Evolutionary conservation across 1,140 invertebrate species (phyloP).

Genomic region (Solen grandis): DNA sequence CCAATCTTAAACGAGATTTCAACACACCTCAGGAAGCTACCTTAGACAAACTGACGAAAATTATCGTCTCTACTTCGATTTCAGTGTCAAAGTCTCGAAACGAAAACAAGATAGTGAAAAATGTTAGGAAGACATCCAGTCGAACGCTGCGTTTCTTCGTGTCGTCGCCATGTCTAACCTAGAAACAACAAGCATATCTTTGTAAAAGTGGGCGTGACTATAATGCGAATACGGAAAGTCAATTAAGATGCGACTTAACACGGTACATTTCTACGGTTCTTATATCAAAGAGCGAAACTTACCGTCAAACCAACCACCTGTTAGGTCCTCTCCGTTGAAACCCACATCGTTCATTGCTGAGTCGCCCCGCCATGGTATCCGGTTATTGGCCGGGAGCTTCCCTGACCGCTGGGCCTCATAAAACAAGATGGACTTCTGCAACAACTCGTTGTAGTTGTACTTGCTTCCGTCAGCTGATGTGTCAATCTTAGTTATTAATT

Average conservation of each 20-base stretch:
- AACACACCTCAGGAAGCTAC: no score
- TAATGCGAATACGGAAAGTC: background rate
- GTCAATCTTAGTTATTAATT: background rate
- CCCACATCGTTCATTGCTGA: conserved; percentile 84
- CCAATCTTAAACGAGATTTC: no score
- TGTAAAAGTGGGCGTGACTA: background rate
- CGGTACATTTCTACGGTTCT: background rate
- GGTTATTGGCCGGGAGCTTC: conserved; percentile 82
- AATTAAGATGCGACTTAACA: background rate
- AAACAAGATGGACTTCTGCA: conserved; percentile 84
- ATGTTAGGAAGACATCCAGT: background rate
- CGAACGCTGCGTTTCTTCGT: background rate
- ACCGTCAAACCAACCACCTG: conserved; percentile 86
- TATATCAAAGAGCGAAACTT: conserved; percentile 30
- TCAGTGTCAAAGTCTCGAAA: no score
- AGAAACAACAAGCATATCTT: background rate
- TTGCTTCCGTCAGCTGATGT: conserved; percentile 54
- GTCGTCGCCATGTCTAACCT: no score
- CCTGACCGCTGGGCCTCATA: conserved; percentile 86
- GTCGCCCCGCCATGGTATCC: conserved; percentile 84
- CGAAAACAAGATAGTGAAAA: background rate
- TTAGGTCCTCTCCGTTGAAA: conserved; percentile 83
- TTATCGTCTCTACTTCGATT: no score
- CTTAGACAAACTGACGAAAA: no score
- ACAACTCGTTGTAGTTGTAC: conserved; percentile 82